Conservation (phyloP, 2,797 vertebrate species). For the Coregonus sp. region DNA sequence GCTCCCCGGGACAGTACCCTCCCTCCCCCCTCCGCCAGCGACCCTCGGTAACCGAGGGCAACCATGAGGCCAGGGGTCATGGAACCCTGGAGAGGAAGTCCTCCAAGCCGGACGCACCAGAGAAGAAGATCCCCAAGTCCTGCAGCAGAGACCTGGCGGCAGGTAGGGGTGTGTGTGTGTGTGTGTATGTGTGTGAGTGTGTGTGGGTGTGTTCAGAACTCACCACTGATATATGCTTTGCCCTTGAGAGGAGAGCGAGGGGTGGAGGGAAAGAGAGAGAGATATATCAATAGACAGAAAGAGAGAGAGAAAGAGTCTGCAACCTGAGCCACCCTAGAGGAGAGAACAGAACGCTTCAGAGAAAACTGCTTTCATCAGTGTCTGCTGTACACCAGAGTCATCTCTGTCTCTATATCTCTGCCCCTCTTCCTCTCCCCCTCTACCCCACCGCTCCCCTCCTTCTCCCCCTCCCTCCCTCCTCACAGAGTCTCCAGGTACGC, state of each 20-base stretch:
- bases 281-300: neutral
- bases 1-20: constrained; percentile 82
- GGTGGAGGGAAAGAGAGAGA: too few relatives aligned
- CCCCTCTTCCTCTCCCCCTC: too few relatives aligned
- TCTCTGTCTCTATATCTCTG: neutral
- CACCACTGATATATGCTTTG: too few relatives aligned
- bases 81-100: constrained; percentile 74
- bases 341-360: neutral
- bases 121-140: constrained; percentile 76
- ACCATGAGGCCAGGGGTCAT: constrained; percentile 72
- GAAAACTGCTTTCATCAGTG: neutral
- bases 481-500: constrained; percentile 70
- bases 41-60: constrained; percentile 70
- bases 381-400: neutral
- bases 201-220: too few relatives aligned
- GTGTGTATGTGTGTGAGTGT: neutral
- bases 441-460: too few relatives aligned
- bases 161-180: constrained; percentile 49
- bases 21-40: constrained; percentile 85
- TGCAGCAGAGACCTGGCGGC: constrained; percentile 75
- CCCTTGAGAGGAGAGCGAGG: too few relatives aligned
- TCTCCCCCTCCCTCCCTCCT: neutral
- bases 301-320: neutral
- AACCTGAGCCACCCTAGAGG: constrained; percentile 2
- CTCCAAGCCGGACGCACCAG: constrained; percentile 63